A percentile compares a stretch with the other conserved stretches of the same genome.
Conservation (phyloP, 1,140 invertebrate species). For the Papilio aristodemus region DNA sequence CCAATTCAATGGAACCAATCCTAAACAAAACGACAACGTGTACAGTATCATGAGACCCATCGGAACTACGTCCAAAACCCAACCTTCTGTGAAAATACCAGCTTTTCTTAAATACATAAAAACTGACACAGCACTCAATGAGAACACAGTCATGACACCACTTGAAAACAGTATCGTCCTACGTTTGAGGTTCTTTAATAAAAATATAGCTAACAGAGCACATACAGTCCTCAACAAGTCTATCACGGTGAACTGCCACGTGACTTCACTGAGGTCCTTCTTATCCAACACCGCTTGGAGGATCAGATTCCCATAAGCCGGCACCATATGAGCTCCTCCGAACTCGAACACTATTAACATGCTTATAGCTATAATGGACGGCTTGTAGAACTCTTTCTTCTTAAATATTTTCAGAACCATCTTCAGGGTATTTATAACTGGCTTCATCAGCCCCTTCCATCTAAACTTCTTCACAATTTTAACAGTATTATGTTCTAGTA, state of each 20-base stretch:
- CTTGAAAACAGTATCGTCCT: conserved; percentile 70
- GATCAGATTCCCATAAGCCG: conserved; percentile 70
- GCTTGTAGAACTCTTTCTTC: conserved; percentile 73
- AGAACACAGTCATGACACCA: conserved; percentile 66
- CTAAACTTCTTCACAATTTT: conserved; percentile 45
- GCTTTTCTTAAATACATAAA: conserved; percentile 69
- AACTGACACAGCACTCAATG: conserved; percentile 59
- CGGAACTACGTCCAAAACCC: conserved; percentile 59
- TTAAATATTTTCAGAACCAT: conserved; percentile 64
- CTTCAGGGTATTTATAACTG: conserved; percentile 52
- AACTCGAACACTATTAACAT: conserved; percentile 75
- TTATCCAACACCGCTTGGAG: conserved; percentile 67
- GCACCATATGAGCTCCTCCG: conserved; percentile 71
- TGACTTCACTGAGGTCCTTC: conserved; percentile 56
- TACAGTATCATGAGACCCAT: conserved; percentile 70
- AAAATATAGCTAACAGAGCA: conserved; percentile 70
- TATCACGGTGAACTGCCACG: conserved; percentile 72
- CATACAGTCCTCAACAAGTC: conserved; percentile 70
- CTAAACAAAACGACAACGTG: conserved; percentile 69
- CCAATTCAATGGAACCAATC: conserved; percentile 71
- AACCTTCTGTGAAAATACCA: conserved; percentile 48
- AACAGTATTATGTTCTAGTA: conserved; percentile 41
- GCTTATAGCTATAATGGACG: conserved; percentile 69
- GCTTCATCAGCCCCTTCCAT: conserved; percentile 51
- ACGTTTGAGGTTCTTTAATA: conserved; percentile 65